Percentiles rank a stretch among this genome's conserved stretches.
Conservation (phyloP, 53 echinoderm and acorn worm species). For the Hippasteria phrygiana region DNA sequence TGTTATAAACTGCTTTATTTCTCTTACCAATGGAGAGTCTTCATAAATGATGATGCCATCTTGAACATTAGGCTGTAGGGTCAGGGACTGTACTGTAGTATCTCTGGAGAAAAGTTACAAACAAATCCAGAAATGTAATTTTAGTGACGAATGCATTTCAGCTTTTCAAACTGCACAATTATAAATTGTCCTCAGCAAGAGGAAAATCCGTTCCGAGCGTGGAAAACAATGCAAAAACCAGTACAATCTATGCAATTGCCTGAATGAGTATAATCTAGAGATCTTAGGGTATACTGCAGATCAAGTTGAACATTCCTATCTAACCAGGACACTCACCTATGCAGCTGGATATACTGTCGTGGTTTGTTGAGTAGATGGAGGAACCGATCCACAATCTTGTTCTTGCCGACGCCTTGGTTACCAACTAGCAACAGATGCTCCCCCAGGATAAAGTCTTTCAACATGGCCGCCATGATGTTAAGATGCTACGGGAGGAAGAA, state of each 20-base stretch:
- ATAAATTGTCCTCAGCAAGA: too few species aligned
- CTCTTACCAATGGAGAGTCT: conserved; percentile 95
- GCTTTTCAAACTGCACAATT: too few species aligned
- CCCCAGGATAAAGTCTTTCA: conserved; percentile 93
- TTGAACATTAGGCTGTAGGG: conserved; percentile 97
- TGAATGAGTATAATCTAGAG: too few species aligned
- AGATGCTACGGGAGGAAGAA: conserved; percentile 75
- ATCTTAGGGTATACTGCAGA: too few species aligned
- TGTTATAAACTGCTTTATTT: too few species aligned
- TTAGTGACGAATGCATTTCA: background rate
- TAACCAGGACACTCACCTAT: conserved; percentile 88
- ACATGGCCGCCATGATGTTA: conserved; percentile 96
- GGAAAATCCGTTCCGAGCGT: too few species aligned
- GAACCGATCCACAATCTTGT: conserved; percentile 97
- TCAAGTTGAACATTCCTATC: too few species aligned
- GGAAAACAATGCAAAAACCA: too few species aligned
- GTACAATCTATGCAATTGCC: too few species aligned
- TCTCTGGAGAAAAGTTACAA: conserved; percentile 72
- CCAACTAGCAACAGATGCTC: conserved; percentile 94
- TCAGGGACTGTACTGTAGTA: conserved; percentile 95
- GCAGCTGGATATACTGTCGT: conserved; percentile 94
- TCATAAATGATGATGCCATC: conserved; percentile 99
- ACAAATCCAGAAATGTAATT: background rate
- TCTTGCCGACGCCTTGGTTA: conserved; percentile 99
- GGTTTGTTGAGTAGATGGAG: conserved; percentile 97